Conservation (phyloP, 2,797 vertebrate genomes). For the Xiphophorus birchmanni region DNA sequence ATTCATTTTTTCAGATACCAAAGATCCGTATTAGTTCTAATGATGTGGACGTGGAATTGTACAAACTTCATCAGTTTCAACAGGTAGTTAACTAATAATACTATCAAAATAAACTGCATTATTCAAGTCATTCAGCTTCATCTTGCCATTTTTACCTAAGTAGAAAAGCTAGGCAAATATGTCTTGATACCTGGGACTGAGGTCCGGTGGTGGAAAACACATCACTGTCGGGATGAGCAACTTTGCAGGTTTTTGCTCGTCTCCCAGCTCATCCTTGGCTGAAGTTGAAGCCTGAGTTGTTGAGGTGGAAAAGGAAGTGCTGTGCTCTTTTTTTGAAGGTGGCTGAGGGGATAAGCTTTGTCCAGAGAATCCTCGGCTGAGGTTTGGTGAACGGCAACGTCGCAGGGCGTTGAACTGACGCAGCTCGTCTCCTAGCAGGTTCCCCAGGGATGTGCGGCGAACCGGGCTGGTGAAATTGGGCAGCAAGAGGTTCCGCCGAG, state of each 20-base stretch:
- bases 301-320: not conserved
- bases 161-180: not conserved
- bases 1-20: too few species aligned
- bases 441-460: slow-evolving; percentile 86
- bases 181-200: slow-evolving; percentile 90
- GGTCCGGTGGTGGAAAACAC: slow-evolving; percentile 84
- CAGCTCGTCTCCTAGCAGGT: slow-evolving; percentile 91
- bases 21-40: too few species aligned
- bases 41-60: too few species aligned
- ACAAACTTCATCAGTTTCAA: not conserved
- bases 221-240: slow-evolving; percentile 89
- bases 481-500: slow-evolving; percentile 85
- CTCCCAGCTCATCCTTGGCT: slow-evolving; percentile 14
- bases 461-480: slow-evolving; percentile 87
- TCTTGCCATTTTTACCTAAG: not conserved
- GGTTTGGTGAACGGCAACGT: slow-evolving; percentile 85
- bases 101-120: not conserved
- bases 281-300: slow-evolving; percentile 29
- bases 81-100: not conserved
- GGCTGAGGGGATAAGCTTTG: slow-evolving; percentile 80
- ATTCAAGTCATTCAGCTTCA: not conserved
- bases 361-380: slow-evolving; percentile 71
- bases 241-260: slow-evolving; percentile 81
- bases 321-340: slow-evolving; percentile 65
- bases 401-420: slow-evolving; percentile 88